phyloP scores from a whole-genome alignment of 2,888 invertebrate species.

The Eupithecia inturbata region DNA sequence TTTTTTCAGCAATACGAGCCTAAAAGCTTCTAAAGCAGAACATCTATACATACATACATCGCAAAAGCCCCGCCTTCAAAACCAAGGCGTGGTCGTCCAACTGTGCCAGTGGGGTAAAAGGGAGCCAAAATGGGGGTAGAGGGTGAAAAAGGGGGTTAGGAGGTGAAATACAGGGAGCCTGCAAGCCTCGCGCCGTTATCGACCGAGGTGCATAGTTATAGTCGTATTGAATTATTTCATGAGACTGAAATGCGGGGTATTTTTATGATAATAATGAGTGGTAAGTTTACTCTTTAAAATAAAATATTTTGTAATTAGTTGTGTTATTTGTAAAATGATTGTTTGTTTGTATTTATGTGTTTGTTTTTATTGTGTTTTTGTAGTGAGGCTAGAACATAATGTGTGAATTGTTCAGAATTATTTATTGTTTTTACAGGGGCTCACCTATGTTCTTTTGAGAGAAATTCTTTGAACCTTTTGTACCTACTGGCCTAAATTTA shows the following conservation, averaged over 20 bases:
- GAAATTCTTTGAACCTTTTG: too few species aligned
- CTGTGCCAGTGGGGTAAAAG: conserved; percentile 47
- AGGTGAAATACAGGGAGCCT: conserved; percentile 32
- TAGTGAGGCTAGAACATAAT: too few species aligned
- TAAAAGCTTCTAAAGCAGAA: neutral
- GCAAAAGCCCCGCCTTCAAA: conserved; percentile 23
- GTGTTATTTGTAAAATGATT: too few species aligned
- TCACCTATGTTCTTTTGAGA: too few species aligned
- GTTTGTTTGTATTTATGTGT: too few species aligned
- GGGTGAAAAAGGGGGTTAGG: conserved; percentile 9
- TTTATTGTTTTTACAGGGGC: too few species aligned
- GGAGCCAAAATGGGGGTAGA: neutral
- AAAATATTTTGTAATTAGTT: too few species aligned
- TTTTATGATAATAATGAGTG: neutral
- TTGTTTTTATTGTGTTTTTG: too few species aligned
- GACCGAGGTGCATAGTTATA: conserved; percentile 33
- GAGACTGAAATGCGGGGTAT: neutral
- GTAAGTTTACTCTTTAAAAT: neutral
- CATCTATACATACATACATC: neutral
- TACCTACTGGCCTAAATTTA: too few species aligned
- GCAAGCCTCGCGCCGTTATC: conserved; percentile 44
- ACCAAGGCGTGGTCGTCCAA: conserved; percentile 48
- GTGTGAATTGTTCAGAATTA: too few species aligned
- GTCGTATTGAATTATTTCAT: neutral
- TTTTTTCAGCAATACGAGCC: neutral